phyloP scores from a whole-genome alignment of 2,888 invertebrate genomes.

The Smittia aterrima region DNA sequence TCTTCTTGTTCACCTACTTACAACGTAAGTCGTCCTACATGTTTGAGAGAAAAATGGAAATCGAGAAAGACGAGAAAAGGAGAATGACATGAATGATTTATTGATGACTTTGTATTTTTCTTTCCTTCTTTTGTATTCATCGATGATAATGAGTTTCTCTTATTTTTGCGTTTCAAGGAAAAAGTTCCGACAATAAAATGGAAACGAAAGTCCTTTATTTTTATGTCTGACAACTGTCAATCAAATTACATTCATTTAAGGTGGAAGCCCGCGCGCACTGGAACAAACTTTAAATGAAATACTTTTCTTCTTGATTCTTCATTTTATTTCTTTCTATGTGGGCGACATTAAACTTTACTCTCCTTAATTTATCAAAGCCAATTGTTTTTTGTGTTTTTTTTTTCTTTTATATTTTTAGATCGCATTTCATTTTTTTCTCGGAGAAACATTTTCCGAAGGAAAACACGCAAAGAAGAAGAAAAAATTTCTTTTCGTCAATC shows the following conservation, averaged over 20 bases:
- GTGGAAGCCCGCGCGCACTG: conserved; percentile 25
- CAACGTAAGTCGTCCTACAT: background rate
- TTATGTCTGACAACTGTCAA: background rate
- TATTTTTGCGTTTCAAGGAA: no score
- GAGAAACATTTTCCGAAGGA: background rate
- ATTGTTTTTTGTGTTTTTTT: background rate
- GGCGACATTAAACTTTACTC: background rate
- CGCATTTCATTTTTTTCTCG: background rate
- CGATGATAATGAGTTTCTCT: no score
- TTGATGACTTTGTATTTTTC: no score
- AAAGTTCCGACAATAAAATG: no score
- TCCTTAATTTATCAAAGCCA: conserved; percentile 4
- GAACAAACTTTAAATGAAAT: conserved; percentile 8
- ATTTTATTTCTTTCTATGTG: background rate
- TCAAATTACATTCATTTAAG: conserved; percentile 10
- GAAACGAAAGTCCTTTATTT: background rate
- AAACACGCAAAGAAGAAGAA: background rate
- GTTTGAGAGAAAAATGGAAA: no score
- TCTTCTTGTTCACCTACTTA: background rate
- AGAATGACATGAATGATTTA: no score
- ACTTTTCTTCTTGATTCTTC: conserved; percentile 1
- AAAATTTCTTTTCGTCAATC: background rate
- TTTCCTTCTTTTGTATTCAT: no score
- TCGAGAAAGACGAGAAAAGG: no score
- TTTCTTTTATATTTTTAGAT: background rate